A percentile compares a stretch with the other conserved stretches of the same genome.
phyloP scores from a whole-genome alignment of 1,140 invertebrate genomes.

The Drosophila eugracilis region DNA sequence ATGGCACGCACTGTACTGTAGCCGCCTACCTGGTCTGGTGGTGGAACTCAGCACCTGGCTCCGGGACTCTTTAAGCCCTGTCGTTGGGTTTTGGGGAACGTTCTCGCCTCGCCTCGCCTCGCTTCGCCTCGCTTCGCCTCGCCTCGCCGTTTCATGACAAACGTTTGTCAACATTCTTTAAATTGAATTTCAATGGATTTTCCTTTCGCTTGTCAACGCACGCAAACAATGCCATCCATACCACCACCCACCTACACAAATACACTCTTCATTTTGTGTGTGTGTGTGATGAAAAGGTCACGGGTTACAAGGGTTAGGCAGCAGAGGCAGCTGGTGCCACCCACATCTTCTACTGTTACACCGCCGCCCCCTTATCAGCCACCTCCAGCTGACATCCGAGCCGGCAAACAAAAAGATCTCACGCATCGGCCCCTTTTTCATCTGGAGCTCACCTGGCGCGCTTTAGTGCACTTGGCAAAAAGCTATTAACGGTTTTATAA shows the following conservation, averaged over 20 bases:
- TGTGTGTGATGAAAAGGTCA: slow-evolving; percentile 47
- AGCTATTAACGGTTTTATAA: not conserved
- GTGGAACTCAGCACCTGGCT: slow-evolving; percentile 34
- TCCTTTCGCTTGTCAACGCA: slow-evolving; percentile 56
- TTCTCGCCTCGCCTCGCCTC: too few relatives aligned
- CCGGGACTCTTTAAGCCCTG: slow-evolving; percentile 37
- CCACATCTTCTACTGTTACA: not conserved
- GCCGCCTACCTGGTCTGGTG: too few relatives aligned
- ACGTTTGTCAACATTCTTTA: slow-evolving; percentile 65
- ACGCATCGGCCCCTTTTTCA: slow-evolving; percentile 18
- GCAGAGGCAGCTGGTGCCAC: too few relatives aligned
- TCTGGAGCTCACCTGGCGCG: slow-evolving; percentile 4
- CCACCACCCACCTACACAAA: too few relatives aligned
- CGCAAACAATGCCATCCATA: slow-evolving; percentile 49
- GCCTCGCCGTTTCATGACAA: slow-evolving; percentile 45
- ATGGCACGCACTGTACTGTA: slow-evolving; percentile 41
- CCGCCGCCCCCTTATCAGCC: not conserved
- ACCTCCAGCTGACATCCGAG: slow-evolving; percentile 45
- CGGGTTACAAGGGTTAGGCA: slow-evolving; percentile 62
- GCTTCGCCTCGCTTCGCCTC: too few relatives aligned
- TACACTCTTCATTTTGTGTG: not conserved
- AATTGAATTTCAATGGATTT: slow-evolving; percentile 69
- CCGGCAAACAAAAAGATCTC: slow-evolving; percentile 56
- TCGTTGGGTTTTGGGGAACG: slow-evolving; percentile 32
- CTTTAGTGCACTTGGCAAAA: slow-evolving; percentile 17